Evolutionary conservation across 1,140 invertebrate genomes (phyloP).

Genomic region (Geopemphigus sp.): DNA sequence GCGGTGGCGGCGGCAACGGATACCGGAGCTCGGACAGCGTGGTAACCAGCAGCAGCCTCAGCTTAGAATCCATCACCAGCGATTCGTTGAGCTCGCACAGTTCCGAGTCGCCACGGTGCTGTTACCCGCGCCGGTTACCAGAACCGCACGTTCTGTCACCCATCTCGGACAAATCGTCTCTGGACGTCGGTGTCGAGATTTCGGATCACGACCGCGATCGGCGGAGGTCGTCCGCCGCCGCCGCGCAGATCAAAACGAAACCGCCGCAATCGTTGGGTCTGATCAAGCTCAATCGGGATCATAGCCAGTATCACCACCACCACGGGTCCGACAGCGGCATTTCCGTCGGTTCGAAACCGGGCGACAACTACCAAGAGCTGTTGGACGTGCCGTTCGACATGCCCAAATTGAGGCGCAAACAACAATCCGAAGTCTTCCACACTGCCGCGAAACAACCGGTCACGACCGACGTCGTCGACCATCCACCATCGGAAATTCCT

Average conservation of each 20-base stretch:
- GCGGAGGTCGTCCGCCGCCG: constrained; percentile 2
- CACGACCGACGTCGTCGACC: neutral
- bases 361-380: constrained; percentile 58
- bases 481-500: neutral
- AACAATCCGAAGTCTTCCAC: constrained; percentile 30
- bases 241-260: constrained; percentile 60
- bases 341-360: constrained; percentile 63
- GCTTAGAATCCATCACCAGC: constrained; percentile 74
- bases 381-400: constrained; percentile 81
- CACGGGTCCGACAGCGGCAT: constrained; percentile 83
- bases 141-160: constrained; percentile 73
- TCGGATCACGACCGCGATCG: constrained; percentile 26
- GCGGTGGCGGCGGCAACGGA: constrained; percentile 57
- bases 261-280: constrained; percentile 54
- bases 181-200: constrained; percentile 59
- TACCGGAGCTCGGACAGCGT: constrained; percentile 83
- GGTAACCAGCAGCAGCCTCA: constrained; percentile 77
- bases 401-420: constrained; percentile 76
- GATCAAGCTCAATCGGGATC: constrained; percentile 53
- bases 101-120: constrained; percentile 68
- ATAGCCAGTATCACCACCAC: constrained; percentile 66
- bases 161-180: constrained; percentile 86
- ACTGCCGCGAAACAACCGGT: neutral
- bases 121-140: constrained; percentile 20
- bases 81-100: constrained; percentile 76